A percentile compares a stretch with the other conserved stretches of the same genome.
Evolutionary conservation across 2,797 vertebrate genomes (phyloP).

Genomic region (Vespertilio murinus): DNA sequence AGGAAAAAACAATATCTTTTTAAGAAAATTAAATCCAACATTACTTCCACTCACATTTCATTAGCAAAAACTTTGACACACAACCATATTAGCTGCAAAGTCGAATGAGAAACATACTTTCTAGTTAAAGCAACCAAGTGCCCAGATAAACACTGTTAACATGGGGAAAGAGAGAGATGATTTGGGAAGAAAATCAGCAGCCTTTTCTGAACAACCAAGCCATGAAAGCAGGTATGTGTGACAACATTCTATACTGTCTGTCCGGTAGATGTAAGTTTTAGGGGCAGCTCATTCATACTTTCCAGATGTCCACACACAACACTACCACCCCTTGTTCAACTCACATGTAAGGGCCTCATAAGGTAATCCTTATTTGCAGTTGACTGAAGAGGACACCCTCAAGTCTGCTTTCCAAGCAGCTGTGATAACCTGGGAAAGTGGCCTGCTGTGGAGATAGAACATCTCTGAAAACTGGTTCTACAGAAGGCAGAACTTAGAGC

Average conservation of each 20-base stretch:
- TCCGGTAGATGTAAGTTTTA: neutral
- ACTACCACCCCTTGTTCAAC: neutral
- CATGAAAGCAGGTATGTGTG: neutral
- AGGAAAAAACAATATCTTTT: neutral
- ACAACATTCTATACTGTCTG: neutral
- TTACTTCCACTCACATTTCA: neutral
- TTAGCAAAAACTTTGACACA: neutral
- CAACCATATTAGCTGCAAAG: neutral
- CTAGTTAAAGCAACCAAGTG: neutral
- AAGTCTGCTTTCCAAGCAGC: neutral
- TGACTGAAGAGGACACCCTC: neutral
- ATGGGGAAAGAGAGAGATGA: neutral
- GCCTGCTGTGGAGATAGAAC: neutral
- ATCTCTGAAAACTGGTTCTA: neutral
- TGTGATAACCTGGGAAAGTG: neutral
- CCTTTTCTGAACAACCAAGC: neutral
- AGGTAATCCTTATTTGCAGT: neutral
- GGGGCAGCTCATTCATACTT: neutral
- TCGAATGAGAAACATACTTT: neutral
- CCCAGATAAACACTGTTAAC: neutral
- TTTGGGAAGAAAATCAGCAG: neutral
- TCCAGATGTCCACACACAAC: neutral
- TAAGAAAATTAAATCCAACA: neutral
- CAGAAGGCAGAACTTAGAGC: neutral
- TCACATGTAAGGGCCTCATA: neutral